Conservation (phyloP, 2,888 invertebrate species). For the Craniophora ligustri region DNA sequence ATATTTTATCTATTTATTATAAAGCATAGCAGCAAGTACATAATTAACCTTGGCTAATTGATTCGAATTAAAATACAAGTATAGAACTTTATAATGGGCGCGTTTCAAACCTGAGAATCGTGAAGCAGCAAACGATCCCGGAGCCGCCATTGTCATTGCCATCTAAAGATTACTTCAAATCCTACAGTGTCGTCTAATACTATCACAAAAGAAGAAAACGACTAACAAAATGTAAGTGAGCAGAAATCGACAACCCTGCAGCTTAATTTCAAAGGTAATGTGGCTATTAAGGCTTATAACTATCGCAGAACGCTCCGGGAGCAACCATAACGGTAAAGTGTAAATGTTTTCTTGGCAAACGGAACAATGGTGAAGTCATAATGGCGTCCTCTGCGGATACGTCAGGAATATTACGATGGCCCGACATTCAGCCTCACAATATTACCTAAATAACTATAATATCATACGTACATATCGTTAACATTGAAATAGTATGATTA, state of each 20-base stretch:
- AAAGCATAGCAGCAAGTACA: too few relatives aligned
- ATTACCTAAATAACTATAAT: slow-evolving; percentile 37
- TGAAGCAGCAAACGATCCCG: too few relatives aligned
- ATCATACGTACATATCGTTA: slow-evolving; percentile 16
- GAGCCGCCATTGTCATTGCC: too few relatives aligned
- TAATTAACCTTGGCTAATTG: too few relatives aligned
- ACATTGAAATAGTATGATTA: slow-evolving; percentile 40
- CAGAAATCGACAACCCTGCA: slow-evolving; percentile 27
- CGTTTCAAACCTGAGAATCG: too few relatives aligned
- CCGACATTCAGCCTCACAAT: slow-evolving; percentile 26
- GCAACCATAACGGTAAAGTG: slow-evolving; percentile 38
- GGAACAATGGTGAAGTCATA: slow-evolving; percentile 39
- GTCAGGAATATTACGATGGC: slow-evolving; percentile 36
- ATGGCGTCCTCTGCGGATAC: slow-evolving; percentile 32
- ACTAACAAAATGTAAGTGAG: slow-evolving; percentile 1
- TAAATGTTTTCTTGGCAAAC: slow-evolving; percentile 46
- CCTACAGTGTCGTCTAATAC: too few relatives aligned
- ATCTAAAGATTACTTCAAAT: too few relatives aligned
- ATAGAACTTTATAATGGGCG: too few relatives aligned
- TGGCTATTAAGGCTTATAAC: slow-evolving; percentile 35
- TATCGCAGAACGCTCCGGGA: slow-evolving; percentile 31
- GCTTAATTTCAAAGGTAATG: slow-evolving; percentile 41
- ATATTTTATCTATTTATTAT: too few relatives aligned
- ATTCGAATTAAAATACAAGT: too few relatives aligned
- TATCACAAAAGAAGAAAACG: too few relatives aligned